These are phyloP conservation scores for Apamea monoglypha DNA, from an alignment of 2,888 invertebrate genomes.

Conservation along the genomic window DNA sequence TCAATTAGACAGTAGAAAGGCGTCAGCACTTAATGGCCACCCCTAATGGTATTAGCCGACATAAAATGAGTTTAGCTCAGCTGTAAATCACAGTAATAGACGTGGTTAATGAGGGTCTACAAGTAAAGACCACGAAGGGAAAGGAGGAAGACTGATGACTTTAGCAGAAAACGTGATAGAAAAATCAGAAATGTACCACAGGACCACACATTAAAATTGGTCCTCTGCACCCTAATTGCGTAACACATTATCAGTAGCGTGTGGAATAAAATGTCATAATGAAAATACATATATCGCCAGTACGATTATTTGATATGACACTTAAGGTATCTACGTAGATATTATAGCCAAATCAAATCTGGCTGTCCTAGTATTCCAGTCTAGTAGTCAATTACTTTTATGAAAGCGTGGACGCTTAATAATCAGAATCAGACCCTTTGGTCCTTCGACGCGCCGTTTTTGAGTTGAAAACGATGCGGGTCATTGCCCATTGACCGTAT, in stretches of 20 bases:
- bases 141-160: not conserved
- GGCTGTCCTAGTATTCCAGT: not conserved
- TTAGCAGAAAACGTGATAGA: not conserved
- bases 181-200: not conserved
- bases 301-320: not conserved
- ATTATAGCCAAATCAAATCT: not conserved
- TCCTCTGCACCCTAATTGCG: not conserved
- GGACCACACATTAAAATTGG: not conserved
- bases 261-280: too few relatives aligned
- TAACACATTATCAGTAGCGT: too few relatives aligned
- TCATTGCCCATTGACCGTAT: constrained; percentile 10
- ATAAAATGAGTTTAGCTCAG: constrained; percentile 40
- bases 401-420: constrained; percentile 17
- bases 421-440: not conserved
- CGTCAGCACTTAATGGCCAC: constrained; percentile 48
- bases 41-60: constrained; percentile 50
- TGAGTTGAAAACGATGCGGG: not conserved
- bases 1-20: constrained; percentile 53
- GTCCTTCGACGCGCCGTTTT: constrained; percentile 11
- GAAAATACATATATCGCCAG: not conserved
- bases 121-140: not conserved
- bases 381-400: constrained; percentile 16
- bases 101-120: constrained; percentile 13
- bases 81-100: constrained; percentile 41
- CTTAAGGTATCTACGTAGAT: not conserved